Evolutionary conservation across 2,888 invertebrate genomes (phyloP).

Genomic region (Rhodophaea formosa): DNA sequence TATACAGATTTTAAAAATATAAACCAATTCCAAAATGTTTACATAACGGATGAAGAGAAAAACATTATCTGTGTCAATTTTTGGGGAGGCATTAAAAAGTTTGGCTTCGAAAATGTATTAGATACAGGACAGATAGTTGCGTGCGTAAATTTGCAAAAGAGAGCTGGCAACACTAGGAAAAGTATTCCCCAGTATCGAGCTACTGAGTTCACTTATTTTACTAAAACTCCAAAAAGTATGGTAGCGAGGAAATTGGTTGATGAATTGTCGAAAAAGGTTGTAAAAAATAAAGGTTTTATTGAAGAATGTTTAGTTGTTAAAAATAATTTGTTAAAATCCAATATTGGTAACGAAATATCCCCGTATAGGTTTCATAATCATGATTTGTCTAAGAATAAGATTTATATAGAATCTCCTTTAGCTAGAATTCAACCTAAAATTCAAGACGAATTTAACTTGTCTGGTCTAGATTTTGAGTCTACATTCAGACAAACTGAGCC

Average conservation of each 20-base stretch:
- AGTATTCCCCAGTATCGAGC: constrained; percentile 81
- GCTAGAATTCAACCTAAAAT: constrained; percentile 29
- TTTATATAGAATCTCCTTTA: constrained; percentile 58
- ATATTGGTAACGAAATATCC: constrained; percentile 51
- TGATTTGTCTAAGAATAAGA: constrained; percentile 52
- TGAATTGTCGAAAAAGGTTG: constrained; percentile 53
- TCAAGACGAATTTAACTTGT: constrained; percentile 56
- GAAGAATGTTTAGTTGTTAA: constrained; percentile 54
- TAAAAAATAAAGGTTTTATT: constrained; percentile 4
- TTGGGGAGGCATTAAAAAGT: constrained; percentile 77
- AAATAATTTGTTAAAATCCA: constrained; percentile 46
- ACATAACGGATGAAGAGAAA: constrained; percentile 78
- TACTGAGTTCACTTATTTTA: constrained; percentile 83
- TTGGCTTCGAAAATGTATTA: constrained; percentile 78
- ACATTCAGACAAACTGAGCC: constrained; percentile 59
- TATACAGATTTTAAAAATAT: constrained; percentile 58
- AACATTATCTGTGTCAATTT: constrained; percentile 79
- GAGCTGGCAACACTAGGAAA: constrained; percentile 71
- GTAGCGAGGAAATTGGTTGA: constrained; percentile 70
- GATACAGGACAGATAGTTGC: constrained; percentile 80
- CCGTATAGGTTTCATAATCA: constrained; percentile 57
- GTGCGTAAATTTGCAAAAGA: constrained; percentile 84
- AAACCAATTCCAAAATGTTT: constrained; percentile 79
- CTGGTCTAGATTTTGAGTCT: constrained; percentile 70
- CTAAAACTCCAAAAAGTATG: constrained; percentile 80